Percentiles rank a stretch among this genome's conserved stretches.
These are phyloP conservation scores for Trimorus sp. DNA, from an alignment of 2,888 invertebrate genomes.

Conservation along the genomic window DNA sequence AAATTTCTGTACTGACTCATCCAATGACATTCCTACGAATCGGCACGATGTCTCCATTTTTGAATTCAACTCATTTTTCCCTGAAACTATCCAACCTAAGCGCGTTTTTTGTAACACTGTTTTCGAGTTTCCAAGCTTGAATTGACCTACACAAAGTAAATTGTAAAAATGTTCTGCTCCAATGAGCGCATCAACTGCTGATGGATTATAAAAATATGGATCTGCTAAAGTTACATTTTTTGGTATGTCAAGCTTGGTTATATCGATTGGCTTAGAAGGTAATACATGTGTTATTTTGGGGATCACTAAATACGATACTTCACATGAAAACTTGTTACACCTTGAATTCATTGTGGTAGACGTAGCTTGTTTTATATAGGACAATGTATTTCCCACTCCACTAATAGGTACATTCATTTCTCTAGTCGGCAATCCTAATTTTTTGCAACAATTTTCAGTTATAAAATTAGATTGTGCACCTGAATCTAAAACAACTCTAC, in stretches of 20 bases:
- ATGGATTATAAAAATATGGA: conserved; percentile 40
- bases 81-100: conserved; percentile 48
- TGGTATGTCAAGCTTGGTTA: conserved; percentile 28
- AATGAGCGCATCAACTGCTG: conserved; percentile 44
- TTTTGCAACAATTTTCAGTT: conserved; percentile 33
- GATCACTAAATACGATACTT: conserved; percentile 39
- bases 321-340: conserved; percentile 15
- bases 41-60: background rate
- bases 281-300: conserved; percentile 38
- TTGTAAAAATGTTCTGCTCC: conserved; percentile 50
- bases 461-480: conserved; percentile 58
- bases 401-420: conserved; percentile 31
- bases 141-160: conserved; percentile 39
- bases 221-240: conserved; percentile 50
- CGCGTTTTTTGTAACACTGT: conserved; percentile 47
- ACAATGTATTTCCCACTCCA: conserved; percentile 33
- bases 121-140: conserved; percentile 6
- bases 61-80: background rate
- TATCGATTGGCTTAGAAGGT: conserved; percentile 41
- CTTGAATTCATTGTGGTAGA: conserved; percentile 35
- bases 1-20: conserved; percentile 29
- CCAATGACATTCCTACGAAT: background rate
- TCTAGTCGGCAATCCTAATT: conserved; percentile 29
- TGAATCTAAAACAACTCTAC: conserved; percentile 49
- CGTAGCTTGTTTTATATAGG: conserved; percentile 32